Percentiles rank a stretch among this genome's conserved stretches.
These are phyloP conservation scores for Strix uralensis DNA, from an alignment of 2,113 vertebrate species.

Conservation along the genomic window DNA sequence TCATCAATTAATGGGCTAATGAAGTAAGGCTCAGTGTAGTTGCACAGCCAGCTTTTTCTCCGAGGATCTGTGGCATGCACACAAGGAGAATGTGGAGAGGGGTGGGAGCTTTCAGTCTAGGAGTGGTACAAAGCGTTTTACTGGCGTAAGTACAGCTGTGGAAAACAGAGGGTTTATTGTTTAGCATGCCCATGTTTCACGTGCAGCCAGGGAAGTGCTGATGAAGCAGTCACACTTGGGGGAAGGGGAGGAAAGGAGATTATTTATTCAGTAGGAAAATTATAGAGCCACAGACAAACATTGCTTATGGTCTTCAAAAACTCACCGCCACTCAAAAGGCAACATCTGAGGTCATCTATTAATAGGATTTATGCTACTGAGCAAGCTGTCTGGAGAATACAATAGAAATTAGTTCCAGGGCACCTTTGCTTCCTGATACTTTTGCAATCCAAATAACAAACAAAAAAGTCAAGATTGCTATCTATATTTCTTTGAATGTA, in stretches of 20 bases:
- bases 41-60: neutral
- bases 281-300: neutral
- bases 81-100: neutral
- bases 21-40: neutral
- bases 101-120: neutral
- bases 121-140: neutral
- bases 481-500: neutral
- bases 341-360: constrained; percentile 2
- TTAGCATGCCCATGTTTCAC: neutral
- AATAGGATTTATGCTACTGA: constrained; percentile 16
- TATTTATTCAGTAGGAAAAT: neutral
- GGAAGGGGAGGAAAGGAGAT: neutral
- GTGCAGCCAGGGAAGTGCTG: constrained; percentile 2
- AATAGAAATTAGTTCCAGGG: constrained; percentile 42
- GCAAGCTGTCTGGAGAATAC: constrained; percentile 25
- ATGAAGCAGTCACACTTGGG: neutral
- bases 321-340: neutral
- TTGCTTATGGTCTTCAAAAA: neutral
- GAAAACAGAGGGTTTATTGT: constrained; percentile 46
- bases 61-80: neutral
- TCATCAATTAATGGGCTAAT: neutral
- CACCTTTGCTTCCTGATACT: constrained; percentile 38
- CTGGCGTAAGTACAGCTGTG: neutral
- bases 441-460: constrained; percentile 33
- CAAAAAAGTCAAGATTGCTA: constrained; percentile 21